Base-by-base conservation (phyloP, 2,797 vertebrate genomes). In the Sphenopsis melanotis region DNA sequence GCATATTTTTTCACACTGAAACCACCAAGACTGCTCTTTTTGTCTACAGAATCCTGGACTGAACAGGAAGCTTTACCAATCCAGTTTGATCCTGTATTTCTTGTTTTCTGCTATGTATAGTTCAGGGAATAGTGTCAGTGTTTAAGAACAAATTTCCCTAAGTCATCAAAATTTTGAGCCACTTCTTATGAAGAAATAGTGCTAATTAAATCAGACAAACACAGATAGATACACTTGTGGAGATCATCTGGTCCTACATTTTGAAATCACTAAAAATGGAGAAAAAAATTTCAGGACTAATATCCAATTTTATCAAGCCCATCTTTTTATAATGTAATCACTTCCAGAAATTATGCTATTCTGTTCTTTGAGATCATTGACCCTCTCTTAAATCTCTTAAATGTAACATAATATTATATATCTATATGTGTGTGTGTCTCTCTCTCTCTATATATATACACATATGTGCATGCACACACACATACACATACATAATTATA, bases 381-480 rank as follows among this genome's bases (percentile, higher is more conserved):
- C 93, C 94, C 64, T 90, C 55, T 94, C 89, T 69, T 93, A 69
- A 97, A 96, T 90, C 44, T 87, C 79, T 95, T 87, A 96, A 95
- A 79, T 61, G 30, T 18, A 50, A 71, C 11, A 2, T 59, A 29
- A 29, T 37, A 15, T 36, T 89, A 3, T 27, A 12, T 37, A 11
- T 32, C 42, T 8, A 9, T 3, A 22, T 27, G 5, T 49, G 8
- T 26, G 14, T 49, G 23, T 49, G 15, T 49, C 14, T 26, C 2
- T 17, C 2, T 76, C 4, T n/a, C 5, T 53, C 5, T 27, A 9
- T 6, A 15, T 11, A 34, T 2, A 29, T 1, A 19, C 12, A 59
- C 8, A 64, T 3, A 12, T 29, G 49, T 11, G 63, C 8, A 59
- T 3, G 41, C 0, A 34, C 2, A 19, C 20, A 55, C 10, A 64